These are phyloP conservation scores for Polietes domitor DNA, from an alignment of 2,888 invertebrate genomes.

Conservation along the genomic window DNA sequence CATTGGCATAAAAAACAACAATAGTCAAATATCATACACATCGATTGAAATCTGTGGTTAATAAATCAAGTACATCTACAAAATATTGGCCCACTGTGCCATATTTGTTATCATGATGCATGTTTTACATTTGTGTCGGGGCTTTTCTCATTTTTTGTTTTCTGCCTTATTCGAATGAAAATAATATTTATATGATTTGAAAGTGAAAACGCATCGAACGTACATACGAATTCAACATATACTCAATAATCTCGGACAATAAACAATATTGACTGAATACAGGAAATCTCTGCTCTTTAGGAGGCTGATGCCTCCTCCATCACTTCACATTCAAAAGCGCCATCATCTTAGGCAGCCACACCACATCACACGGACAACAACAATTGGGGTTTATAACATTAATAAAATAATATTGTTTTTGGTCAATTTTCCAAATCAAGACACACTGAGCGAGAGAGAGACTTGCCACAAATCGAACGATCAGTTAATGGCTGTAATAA, in stretches of 20 bases:
- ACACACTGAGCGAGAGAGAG: neutral
- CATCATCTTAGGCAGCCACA: constrained; percentile 21
- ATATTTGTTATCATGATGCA: constrained; percentile 51
- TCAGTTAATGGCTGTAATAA: constrained; percentile 55
- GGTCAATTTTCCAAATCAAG: constrained; percentile 51
- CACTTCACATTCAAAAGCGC: constrained; percentile 29
- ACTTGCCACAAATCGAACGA: constrained; percentile 49
- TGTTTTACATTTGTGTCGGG: constrained; percentile 36
- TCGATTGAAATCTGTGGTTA: too few species aligned
- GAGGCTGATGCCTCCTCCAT: constrained; percentile 41
- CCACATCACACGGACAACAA: constrained; percentile 32
- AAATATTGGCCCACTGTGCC: constrained; percentile 27
- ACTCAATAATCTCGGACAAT: constrained; percentile 52
- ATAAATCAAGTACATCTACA: too few species aligned
- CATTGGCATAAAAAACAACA: too few species aligned
- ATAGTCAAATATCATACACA: too few species aligned
- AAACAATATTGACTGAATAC: constrained; percentile 51
- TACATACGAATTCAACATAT: neutral
- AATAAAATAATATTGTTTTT: constrained; percentile 56
- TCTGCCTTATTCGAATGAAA: constrained; percentile 48
- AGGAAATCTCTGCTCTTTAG: constrained; percentile 59
- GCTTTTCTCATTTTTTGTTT: constrained; percentile 9
- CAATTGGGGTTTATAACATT: constrained; percentile 43
- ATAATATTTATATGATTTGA: constrained; percentile 64
- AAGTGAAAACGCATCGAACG: constrained; percentile 66